Conservation (phyloP, 92 coral and sea anemone genomes). For the Pocillopora meandrina region DNA sequence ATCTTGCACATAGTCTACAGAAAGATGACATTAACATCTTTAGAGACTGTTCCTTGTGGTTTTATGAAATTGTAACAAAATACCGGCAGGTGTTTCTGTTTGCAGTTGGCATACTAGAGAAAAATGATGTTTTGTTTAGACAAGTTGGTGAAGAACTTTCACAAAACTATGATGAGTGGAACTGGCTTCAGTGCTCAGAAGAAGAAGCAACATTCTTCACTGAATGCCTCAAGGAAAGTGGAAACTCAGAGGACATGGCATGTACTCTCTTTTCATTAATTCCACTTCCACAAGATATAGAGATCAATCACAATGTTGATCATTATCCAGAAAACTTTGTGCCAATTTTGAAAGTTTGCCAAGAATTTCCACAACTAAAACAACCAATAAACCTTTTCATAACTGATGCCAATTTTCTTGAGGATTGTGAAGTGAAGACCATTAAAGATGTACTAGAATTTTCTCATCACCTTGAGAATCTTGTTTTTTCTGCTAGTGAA, state of each 20-base stretch:
- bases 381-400: background rate
- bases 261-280: background rate
- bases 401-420: rapidly evolving
- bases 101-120: background rate
- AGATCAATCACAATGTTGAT: background rate
- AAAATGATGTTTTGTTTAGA: background rate
- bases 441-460: background rate
- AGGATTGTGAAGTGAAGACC: background rate
- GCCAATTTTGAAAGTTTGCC: background rate
- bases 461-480: background rate
- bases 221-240: background rate
- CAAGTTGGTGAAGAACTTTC: background rate
- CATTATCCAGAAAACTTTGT: background rate
- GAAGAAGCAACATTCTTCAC: background rate
- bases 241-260: background rate
- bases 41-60: background rate
- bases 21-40: background rate
- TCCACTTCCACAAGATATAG: background rate
- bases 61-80: background rate
- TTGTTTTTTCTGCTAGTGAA: rapidly evolving
- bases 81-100: background rate
- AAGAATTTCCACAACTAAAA: background rate
- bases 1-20: background rate
- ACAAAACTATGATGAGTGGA: background rate
- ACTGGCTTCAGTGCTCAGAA: background rate